A percentile compares a stretch with the other conserved stretches of the same genome.
phyloP scores from a whole-genome alignment of 35 echinoderm and acorn worm genomes.

The Strongylocentrotus purpuratus region DNA sequence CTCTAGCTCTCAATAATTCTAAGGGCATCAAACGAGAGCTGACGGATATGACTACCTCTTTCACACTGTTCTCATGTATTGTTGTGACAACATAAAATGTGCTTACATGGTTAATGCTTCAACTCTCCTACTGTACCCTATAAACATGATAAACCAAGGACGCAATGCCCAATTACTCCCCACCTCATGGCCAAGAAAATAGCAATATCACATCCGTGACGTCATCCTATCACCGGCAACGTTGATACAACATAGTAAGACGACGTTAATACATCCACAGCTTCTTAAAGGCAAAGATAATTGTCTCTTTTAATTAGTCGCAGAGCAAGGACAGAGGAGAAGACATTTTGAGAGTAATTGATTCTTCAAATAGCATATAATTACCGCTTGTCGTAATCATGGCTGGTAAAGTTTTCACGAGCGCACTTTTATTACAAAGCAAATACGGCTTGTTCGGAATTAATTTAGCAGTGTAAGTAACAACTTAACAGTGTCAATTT shows the following conservation, averaged over 20 bases:
- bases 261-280: background rate
- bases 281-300: background rate
- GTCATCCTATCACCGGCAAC: background rate
- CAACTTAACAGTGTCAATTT: background rate
- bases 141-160: background rate
- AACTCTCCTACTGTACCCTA: background rate
- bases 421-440: background rate
- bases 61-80: background rate
- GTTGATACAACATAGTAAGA: background rate
- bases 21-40: background rate
- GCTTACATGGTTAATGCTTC: slow-evolving; percentile 17
- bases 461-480: background rate
- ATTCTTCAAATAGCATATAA: slow-evolving; percentile 11
- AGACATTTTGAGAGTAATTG: background rate
- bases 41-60: background rate
- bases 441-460: background rate
- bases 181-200: background rate
- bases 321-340: background rate
- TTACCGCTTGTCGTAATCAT: background rate
- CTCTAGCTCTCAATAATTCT: background rate
- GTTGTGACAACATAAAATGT: background rate
- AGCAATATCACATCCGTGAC: background rate
- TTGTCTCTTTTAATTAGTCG: background rate
- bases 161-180: background rate
- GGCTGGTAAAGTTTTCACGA: background rate